Evolutionary conservation across 1,140 invertebrate species (phyloP).

Genomic region (Theocolax elegans): DNA sequence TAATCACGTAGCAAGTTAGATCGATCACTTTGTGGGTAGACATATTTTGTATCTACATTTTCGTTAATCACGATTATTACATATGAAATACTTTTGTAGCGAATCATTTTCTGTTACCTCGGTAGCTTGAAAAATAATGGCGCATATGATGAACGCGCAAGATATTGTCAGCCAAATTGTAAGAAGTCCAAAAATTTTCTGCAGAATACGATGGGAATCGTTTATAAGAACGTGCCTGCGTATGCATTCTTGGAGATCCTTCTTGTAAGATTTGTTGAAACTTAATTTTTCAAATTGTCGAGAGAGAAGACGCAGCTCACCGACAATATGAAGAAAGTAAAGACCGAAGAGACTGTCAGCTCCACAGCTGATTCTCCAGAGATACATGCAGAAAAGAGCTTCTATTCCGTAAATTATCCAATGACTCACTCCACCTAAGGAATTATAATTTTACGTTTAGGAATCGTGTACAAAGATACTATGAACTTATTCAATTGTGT

Average conservation of each 20-base stretch:
- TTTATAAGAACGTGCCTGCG: slow-evolving; percentile 35
- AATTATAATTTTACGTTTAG: too few species aligned
- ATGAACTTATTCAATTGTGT: too few species aligned
- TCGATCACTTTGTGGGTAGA: neutral
- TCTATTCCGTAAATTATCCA: slow-evolving; percentile 43
- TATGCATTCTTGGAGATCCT: slow-evolving; percentile 37
- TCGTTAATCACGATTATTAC: too few species aligned
- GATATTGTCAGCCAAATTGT: slow-evolving; percentile 45
- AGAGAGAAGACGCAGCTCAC: slow-evolving; percentile 34
- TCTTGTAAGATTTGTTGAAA: slow-evolving; percentile 6
- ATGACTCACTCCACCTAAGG: slow-evolving; percentile 36
- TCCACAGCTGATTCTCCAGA: slow-evolving; percentile 42
- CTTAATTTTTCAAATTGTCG: slow-evolving; percentile 40
- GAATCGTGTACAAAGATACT: too few species aligned
- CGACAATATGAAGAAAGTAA: slow-evolving; percentile 49
- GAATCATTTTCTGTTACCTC: too few species aligned
- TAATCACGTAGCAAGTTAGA: neutral
- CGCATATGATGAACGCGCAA: slow-evolving; percentile 48
- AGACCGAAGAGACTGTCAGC: slow-evolving; percentile 50
- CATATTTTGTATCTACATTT: slow-evolving; percentile 4
- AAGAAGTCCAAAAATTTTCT: slow-evolving; percentile 48
- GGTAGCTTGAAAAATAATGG: slow-evolving; percentile 49
- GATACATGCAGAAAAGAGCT: slow-evolving; percentile 10
- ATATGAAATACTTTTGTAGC: too few species aligned
- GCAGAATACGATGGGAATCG: slow-evolving; percentile 36